Evolutionary conservation across 1,140 invertebrate genomes (phyloP), one percentile per base, ranked within the genome.

Genomic region (Pogonognathellus flavescens): DNA sequence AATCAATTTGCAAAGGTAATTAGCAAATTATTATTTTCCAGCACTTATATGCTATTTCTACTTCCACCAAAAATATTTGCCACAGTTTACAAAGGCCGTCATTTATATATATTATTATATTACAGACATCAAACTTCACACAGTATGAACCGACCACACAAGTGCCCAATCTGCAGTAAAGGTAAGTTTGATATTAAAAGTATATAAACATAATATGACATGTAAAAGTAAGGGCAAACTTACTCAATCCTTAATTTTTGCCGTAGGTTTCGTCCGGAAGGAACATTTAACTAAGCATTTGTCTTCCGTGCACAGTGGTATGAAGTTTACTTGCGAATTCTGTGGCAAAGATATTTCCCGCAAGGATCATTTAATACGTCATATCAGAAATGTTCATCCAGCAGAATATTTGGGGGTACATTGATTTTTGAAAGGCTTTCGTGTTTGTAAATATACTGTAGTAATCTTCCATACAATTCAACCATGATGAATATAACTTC

Each of bases 281-380:
- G 88, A 88, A 31, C 88, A 88, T 62, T 72, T 88, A 31, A 86
- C 80, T 22, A 88, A 88, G 62, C 88, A 88, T 66, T 50, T 87
- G 6, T 83, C 83, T 0, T 86, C 85, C 10, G 86, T 87, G 18
- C 88, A 88, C 76, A 62, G 52, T 84, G 88, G 88, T 18, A 86
- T 87, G 85, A 88, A 88, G 57, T 87, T 86, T 52, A 88, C 85
- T 20, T 88, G 88, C 41, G 80, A 86, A 55, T 88, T 88, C 52
- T 88, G 88, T 82, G 86, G 88, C n/a, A 88, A 88, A 49, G 88
- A 86, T 80, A 87, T 87, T 62, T 83, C 76, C 10, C n/a, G 88
- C n/a, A 86, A 87, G 60, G 88, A 88, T 80, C 88, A 88, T 83
- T 41, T 88, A n/a, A 83, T 87, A 60, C 82, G 88, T n/a, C 88